Base-by-base conservation (phyloP, 1,140 invertebrate genomes). In the Sesamia nonagrioides region DNA sequence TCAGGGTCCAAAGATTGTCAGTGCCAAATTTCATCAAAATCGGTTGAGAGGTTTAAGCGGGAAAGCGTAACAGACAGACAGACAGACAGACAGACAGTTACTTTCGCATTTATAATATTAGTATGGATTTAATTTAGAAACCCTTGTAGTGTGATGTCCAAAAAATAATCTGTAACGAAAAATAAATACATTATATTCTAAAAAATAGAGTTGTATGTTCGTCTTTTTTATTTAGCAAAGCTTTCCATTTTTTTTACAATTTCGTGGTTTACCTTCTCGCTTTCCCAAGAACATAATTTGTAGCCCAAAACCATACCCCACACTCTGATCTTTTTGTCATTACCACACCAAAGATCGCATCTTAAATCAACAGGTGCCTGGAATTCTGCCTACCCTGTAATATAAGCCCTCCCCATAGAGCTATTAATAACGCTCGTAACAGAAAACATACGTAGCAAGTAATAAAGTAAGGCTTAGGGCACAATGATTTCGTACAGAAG, bases 381-480 rank as follows among this genome's bases (percentile, higher is more conserved):
- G 60, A 40, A 18, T 63, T 17, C 60, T 40, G 60, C 60, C 60
- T 63, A 63, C 60, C 60, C 60, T 63, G 60, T 40, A 63, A 63
- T 17, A 63, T 63, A 63, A 63, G n/a, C 60, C 35, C 60, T 63
- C 60, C 58, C 60, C 35, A 63, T 18, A 63, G 35, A 48, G 63
- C 63, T 68, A 68, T 48, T 68, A 68, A 68, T 68, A 68, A 63
- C 8, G 17, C 40, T 11, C 63, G 18, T 45, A 33, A 11, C 40
- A 68, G 63, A 68, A 48, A 68, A 68, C 63, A 68, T 68, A 68
- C 42, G 63, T 27, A 48, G 17, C 42, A 27, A 27, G 63, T 68
- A 68, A 68, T 68, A 68, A 48, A 48, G 42, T 68, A 48, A 68
- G 63, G 37, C 63, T 68, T 68, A 48, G 40, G 9, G 4, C n/a